phyloP scores from a whole-genome alignment of 2,113 vertebrate species.

The Oxyura jamaicensis region DNA sequence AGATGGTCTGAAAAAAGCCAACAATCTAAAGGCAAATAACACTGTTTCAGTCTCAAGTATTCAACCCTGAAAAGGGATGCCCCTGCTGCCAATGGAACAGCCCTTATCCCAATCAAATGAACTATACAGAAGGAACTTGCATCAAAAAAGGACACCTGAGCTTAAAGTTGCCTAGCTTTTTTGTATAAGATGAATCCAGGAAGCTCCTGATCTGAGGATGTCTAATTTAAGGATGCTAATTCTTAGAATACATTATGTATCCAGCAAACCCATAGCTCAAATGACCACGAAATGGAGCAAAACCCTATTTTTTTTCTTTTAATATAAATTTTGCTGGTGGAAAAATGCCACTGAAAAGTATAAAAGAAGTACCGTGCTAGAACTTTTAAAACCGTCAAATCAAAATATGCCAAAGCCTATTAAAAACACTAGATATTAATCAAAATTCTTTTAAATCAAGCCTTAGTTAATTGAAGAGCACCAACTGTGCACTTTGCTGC shows the following conservation, averaged over 20 bases:
- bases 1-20: neutral
- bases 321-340: neutral
- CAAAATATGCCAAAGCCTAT: constrained; percentile 3
- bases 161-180: neutral
- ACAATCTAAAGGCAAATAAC: neutral
- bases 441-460: constrained; percentile 6
- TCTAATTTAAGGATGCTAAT: neutral
- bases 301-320: neutral
- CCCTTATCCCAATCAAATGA: neutral
- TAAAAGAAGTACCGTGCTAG: neutral
- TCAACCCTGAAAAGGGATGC: neutral
- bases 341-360: neutral
- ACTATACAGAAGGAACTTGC: neutral
- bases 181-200: neutral
- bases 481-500: neutral
- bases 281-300: neutral
- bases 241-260: neutral
- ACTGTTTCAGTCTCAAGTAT: neutral
- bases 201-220: neutral
- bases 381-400: neutral
- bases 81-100: neutral
- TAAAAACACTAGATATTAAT: constrained; percentile 8
- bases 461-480: neutral
- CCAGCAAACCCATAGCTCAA: neutral
- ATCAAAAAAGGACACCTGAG: neutral